Conservation (phyloP, 2,113 vertebrate genomes). For the Hemichromis elongatus region DNA sequence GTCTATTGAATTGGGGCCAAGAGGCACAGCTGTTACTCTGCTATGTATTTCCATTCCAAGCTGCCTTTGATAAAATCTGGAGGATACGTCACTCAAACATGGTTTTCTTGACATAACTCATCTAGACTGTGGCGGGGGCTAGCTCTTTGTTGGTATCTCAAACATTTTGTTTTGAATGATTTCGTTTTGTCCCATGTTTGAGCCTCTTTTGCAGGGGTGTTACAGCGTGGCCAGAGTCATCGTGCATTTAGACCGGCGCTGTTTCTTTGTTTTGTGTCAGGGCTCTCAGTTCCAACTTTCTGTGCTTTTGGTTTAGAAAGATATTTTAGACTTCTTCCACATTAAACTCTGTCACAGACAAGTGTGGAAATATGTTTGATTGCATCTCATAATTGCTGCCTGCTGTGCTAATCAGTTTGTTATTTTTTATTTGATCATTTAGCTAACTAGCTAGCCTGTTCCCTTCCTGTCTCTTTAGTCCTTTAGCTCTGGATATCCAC, state of each 20-base stretch:
- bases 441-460: not conserved
- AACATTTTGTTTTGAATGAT: not conserved
- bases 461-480: not conserved
- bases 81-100: not conserved
- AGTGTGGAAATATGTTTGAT: not conserved
- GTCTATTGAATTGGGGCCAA: not conserved
- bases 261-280: not conserved
- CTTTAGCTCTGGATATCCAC: not conserved
- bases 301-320: not conserved
- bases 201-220: no score
- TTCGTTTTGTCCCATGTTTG: not conserved
- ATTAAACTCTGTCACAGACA: not conserved
- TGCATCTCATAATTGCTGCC: not conserved
- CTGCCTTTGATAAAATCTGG: not conserved
- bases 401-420: not conserved
- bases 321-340: not conserved
- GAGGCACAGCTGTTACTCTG: not conserved
- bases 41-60: not conserved
- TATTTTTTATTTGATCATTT: not conserved
- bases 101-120: not conserved
- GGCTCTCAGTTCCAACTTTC: not conserved
- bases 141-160: no score
- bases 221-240: not conserved
- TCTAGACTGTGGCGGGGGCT: rapidly evolving
- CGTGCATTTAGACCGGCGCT: not conserved